Evolutionary conservation across 2,797 vertebrate genomes (phyloP), one percentile per base, ranked within the genome.

Genomic region (Schizothorax lantsangensis): DNA sequence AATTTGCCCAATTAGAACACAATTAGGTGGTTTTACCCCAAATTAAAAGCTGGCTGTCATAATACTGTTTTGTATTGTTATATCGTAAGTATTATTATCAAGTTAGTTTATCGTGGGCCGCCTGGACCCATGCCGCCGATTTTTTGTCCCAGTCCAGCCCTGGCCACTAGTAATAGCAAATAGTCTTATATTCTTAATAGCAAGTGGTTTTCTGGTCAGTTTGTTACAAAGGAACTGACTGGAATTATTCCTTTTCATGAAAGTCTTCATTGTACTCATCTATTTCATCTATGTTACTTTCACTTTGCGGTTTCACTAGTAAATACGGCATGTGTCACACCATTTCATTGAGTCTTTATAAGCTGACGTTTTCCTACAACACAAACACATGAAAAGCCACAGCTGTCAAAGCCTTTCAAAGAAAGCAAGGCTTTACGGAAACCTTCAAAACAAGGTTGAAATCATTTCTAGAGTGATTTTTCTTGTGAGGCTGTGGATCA

Each of bases 371-470:
- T 74, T 19, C 40, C 12, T n/a, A 72, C 69, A 45, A 38, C 33
- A 38, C 17, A 38, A 43, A 14, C 40, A 15, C 23, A 45, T 45
- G 11, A n/a, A 72, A 69, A 68, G 30, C 33, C 68, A 40, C 19
- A 71, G n/a, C 59, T 64, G 59, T 64, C n/a, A 30, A 64, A 64
- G 59, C 59, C 59, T 64, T 64, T 14, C 26, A 64, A 64, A 64
- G 59, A 64, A 30, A 64, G 36, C 4, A 40, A 71, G 21, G 5
- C 68, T 71, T 30, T 73, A 26, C 15, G 14, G 6, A 73, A 47
- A 26, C 43, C n/a, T 73, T 26, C 23, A 73, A 73, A 47, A 73
- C 71, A 26, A 47, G n/a, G 43, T 47, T 1, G 1, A 47, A 74
- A 19, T 74, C 43, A 74, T 73, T 73, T 26, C 71, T 45, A 68